A percentile compares a stretch with the other conserved stretches of the same genome.
Evolutionary conservation across 2,888 invertebrate genomes (phyloP).

Genomic region (Carterocephalus palaemon): DNA sequence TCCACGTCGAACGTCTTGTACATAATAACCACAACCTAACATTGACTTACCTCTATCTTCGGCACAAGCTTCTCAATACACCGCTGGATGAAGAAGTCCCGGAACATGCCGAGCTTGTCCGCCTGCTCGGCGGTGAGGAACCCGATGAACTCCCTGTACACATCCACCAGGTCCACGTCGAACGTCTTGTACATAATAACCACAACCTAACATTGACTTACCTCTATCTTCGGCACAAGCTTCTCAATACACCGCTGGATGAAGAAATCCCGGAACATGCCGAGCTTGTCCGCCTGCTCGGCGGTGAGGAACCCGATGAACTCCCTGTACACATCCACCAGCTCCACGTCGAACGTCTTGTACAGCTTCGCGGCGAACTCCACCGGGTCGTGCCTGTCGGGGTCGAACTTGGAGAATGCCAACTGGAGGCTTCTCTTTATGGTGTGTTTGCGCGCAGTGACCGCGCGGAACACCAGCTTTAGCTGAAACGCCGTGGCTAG

Average conservation of each 20-base stretch:
- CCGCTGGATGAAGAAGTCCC: constrained; percentile 54
- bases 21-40: too few species aligned
- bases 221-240: constrained; percentile 54
- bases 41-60: constrained; percentile 56
- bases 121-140: constrained; percentile 63
- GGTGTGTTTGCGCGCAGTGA: constrained; percentile 30
- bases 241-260: constrained; percentile 43
- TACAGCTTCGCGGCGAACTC: constrained; percentile 39
- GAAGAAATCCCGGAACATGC: constrained; percentile 57
- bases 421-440: constrained; percentile 41
- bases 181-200: constrained; percentile 30
- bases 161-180: constrained; percentile 43
- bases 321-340: constrained; percentile 55
- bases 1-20: too few species aligned
- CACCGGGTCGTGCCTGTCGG: constrained; percentile 38
- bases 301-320: constrained; percentile 59
- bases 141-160: constrained; percentile 57
- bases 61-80: constrained; percentile 46
- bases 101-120: constrained; percentile 46
- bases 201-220: too few species aligned
- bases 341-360: constrained; percentile 37
- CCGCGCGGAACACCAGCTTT: constrained; percentile 42
- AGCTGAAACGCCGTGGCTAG: constrained; percentile 49
- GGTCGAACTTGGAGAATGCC: constrained; percentile 45
- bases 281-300: constrained; percentile 54